Evolutionary conservation across 2,113 vertebrate genomes (phyloP).

Genomic region (Oryctolagus cuniculus): mOryCun1.1 NC_091441.1:97518001-97518500

Average conservation of each 20-base stretch:
- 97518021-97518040: neutral
- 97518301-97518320: neutral
- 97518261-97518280: conserved; percentile 61
- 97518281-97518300: neutral
- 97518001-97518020: neutral
- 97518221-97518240: conserved; percentile 35
- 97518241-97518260: conserved; percentile 35
- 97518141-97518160: conserved; percentile 61
- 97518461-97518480: neutral
- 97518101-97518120: neutral
- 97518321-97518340: conserved; percentile 30
- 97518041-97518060: neutral
- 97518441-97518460: neutral
- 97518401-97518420: neutral
- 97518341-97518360: neutral
- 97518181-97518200: conserved; percentile 56
- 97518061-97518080: neutral
- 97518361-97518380: neutral
- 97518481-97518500: neutral
- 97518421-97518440: conserved; percentile 36
- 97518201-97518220: conserved; percentile 71
- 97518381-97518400: neutral
- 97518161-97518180: conserved; percentile 60
- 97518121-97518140: neutral
- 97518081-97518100: neutral